Percentiles rank a stretch among this genome's conserved stretches.
phyloP scores from a whole-genome alignment of 2,888 invertebrate genomes.

The Rhimphoctona megacephalus region DNA sequence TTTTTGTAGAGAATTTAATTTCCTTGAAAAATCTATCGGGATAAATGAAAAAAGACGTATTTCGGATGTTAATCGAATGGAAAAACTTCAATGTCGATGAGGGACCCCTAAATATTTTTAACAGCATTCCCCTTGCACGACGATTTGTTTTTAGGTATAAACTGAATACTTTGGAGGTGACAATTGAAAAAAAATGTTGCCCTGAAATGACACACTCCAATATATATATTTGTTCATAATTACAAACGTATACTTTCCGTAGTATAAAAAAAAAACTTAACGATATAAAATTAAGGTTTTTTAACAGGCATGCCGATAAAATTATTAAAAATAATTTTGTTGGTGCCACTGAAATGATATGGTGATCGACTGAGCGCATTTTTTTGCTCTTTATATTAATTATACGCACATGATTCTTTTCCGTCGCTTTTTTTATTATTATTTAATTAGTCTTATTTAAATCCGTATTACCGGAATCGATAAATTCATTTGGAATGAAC shows the following conservation, averaged over 20 bases:
- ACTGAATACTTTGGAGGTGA: too few species aligned
- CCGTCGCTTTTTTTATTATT: neutral
- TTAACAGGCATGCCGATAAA: neutral
- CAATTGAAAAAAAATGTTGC: too few species aligned
- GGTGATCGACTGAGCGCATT: too few species aligned
- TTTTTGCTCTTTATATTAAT: neutral
- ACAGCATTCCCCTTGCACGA: too few species aligned
- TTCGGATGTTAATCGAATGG: too few species aligned
- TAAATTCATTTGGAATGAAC: slow-evolving; percentile 8
- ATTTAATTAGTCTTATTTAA: slow-evolving; percentile 5
- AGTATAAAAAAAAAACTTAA: neutral
- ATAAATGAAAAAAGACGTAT: too few species aligned
- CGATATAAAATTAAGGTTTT: neutral
- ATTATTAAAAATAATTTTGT: neutral
- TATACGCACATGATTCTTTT: neutral
- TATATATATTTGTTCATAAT: neutral
- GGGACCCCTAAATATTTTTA: too few species aligned
- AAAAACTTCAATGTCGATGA: too few species aligned
- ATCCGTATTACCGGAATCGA: neutral
- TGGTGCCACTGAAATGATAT: neutral
- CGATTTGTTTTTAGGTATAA: too few species aligned
- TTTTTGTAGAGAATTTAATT: too few species aligned
- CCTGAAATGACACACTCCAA: too few species aligned
- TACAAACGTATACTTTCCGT: neutral
- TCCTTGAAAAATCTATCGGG: too few species aligned